Evolutionary conservation across 2,888 invertebrate genomes (phyloP), one percentile per base, ranked within the genome.

Genomic region (Serripes groenlandicus): DNA sequence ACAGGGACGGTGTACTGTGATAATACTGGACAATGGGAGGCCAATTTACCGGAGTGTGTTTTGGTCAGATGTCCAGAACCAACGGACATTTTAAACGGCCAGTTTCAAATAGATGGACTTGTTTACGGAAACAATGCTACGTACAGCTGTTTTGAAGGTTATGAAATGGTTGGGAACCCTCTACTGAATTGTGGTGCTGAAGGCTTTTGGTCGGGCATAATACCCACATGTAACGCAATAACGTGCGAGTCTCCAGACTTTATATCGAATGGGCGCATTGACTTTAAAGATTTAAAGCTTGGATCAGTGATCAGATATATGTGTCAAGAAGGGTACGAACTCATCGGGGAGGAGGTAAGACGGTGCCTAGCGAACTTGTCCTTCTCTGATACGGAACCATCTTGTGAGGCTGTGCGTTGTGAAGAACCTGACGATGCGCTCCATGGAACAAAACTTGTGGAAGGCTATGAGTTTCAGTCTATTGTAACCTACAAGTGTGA

Each of bases 241-340:
- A 83, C 85, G 54, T 92, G 92, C 64, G 72, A 82, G 9, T 73
- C 82, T 0, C 91, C 91, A 9, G 62, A 66, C 0, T 30, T 60
- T 21, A 79, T 92, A 28, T 42, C 73, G 30, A 95, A 96, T 91
- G 96, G 96, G 0, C 73, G 86, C 32, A 83, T 93, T 68, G 90
- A 90, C 62, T 94, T 92, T 37, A 90, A 89, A 30, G 91, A 93
- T 64, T 90, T 93, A 64, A 89, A 83, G 58, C 91, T 89, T 73
- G 90, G 88, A 21, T 81, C 86, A 0, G 86, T 88, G 5, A 84
- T 85, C 2, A 75, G 83, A 7, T 94, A 93, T 78, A 77, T 68
- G 30, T 94, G 94, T 81, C 83, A 93, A 69, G 82, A 75, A 0
- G 94, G 94, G 0, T 94, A 91, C 76, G 73, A 81, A 18, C 78